Conservation (phyloP, 2,888 invertebrate species). For the Agrotis clavis region DNA sequence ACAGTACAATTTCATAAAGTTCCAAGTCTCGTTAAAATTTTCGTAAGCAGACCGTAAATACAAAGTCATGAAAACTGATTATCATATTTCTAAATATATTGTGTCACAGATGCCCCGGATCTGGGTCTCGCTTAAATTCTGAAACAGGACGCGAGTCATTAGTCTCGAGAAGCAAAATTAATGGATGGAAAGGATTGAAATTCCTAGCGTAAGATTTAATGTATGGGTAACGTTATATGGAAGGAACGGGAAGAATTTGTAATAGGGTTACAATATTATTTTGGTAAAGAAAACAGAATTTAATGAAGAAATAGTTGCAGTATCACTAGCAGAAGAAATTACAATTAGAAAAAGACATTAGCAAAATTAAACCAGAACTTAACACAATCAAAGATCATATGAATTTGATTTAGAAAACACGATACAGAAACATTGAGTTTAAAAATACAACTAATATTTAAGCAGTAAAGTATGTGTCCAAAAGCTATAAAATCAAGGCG, state of each 20-base stretch:
- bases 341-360: not conserved
- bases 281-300: not conserved
- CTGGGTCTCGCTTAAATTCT: conserved; percentile 40
- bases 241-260: not conserved
- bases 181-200: conserved; percentile 45
- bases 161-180: conserved; percentile 45
- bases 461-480: not conserved
- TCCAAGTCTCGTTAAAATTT: not conserved
- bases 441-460: conserved; percentile 11
- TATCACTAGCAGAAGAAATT: not conserved
- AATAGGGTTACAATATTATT: not conserved
- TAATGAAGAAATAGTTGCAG: not conserved
- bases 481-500: conserved; percentile 10
- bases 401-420: not conserved
- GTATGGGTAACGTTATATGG: conserved; percentile 23
- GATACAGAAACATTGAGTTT: not conserved
- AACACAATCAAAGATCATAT: no score
- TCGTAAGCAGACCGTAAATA: not conserved
- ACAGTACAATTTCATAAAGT: not conserved
- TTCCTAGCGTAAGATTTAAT: conserved; percentile 32
- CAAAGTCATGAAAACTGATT: conserved; percentile 26
- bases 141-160: conserved; percentile 47
- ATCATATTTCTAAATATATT: conserved; percentile 37
- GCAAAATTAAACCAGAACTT: no score
- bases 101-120: conserved; percentile 32